Evolutionary conservation across 2,797 vertebrate genomes (phyloP).

Genomic region (Ceyx erithaca): DNA sequence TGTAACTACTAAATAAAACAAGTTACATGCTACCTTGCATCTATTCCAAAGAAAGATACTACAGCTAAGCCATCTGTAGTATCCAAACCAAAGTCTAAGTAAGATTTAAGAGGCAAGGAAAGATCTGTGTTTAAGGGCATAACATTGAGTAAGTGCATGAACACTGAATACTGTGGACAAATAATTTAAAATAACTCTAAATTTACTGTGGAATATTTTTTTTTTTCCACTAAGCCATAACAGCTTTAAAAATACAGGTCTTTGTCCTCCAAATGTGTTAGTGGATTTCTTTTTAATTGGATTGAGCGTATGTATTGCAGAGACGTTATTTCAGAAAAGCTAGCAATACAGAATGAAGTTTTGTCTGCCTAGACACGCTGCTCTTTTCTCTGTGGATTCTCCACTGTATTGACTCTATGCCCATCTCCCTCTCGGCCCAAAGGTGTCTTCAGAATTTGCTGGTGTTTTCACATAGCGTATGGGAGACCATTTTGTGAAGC

Average conservation of each 20-base stretch:
- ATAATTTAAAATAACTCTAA: background rate
- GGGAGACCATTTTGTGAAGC: rapidly evolving
- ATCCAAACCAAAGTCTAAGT: background rate
- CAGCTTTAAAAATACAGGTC: background rate
- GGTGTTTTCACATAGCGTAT: rapidly evolving
- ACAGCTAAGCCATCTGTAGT: background rate
- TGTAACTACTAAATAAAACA: background rate
- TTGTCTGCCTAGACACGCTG: background rate
- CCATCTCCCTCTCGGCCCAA: background rate
- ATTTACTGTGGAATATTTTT: background rate
- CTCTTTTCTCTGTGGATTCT: rapidly evolving
- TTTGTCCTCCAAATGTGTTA: rapidly evolving
- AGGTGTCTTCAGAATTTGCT: rapidly evolving
- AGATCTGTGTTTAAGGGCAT: background rate
- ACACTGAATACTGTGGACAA: rapidly evolving
- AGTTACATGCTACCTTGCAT: rapidly evolving
- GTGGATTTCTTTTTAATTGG: background rate
- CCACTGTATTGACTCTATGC: rapidly evolving
- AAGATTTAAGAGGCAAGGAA: background rate
- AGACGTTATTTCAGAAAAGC: background rate
- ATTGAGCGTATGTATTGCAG: rapidly evolving
- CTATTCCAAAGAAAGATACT: background rate
- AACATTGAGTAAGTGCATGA: background rate
- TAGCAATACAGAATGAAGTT: background rate
- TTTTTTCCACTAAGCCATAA: background rate